Conservation (phyloP, 2,113 vertebrate genomes). For the Gymnobelideus leadbeateri region DNA sequence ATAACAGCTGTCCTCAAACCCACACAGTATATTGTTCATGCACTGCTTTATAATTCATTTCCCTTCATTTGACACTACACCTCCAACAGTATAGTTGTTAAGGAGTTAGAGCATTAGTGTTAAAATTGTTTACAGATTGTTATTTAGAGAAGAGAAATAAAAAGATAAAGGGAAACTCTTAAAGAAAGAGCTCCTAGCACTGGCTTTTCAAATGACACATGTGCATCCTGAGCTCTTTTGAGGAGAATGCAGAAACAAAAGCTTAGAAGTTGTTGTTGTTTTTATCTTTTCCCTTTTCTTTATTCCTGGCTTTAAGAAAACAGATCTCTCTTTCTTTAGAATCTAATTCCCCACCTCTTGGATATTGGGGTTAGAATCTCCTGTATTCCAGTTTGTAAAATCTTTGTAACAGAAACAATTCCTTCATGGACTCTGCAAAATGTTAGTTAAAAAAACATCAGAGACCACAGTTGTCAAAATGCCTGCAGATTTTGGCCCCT, state of each 20-base stretch:
- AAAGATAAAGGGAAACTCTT: slow-evolving; percentile 55
- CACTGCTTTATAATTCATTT: slow-evolving; percentile 67
- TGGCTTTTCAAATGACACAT: slow-evolving; percentile 47
- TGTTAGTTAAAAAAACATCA: background rate
- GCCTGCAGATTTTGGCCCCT: slow-evolving; percentile 19
- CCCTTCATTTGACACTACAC: slow-evolving; percentile 61
- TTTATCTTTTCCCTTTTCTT: slow-evolving; percentile 20
- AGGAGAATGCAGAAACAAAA: slow-evolving; percentile 36
- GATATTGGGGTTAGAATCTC: background rate
- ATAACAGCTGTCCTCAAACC: slow-evolving; percentile 70
- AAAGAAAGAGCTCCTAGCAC: slow-evolving; percentile 28
- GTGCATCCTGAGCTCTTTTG: slow-evolving; percentile 45
- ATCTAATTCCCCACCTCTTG: background rate
- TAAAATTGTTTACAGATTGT: slow-evolving; percentile 67
- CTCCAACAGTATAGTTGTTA: slow-evolving; percentile 41
- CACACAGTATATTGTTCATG: slow-evolving; percentile 45
- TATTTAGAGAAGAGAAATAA: slow-evolving; percentile 62
- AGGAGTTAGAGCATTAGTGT: slow-evolving; percentile 53
- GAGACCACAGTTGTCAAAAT: background rate
- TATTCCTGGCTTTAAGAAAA: slow-evolving; percentile 48
- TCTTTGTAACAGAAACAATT: slow-evolving; percentile 39
- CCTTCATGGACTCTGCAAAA: slow-evolving; percentile 28
- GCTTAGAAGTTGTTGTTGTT: background rate
- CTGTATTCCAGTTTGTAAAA: slow-evolving; percentile 16
- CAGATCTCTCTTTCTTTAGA: background rate